A percentile compares a stretch with the other conserved stretches of the same genome.
These are phyloP conservation scores for Orchesella flavescens DNA, from an alignment of 2,888 invertebrate species.

Conservation along the genomic window DNA sequence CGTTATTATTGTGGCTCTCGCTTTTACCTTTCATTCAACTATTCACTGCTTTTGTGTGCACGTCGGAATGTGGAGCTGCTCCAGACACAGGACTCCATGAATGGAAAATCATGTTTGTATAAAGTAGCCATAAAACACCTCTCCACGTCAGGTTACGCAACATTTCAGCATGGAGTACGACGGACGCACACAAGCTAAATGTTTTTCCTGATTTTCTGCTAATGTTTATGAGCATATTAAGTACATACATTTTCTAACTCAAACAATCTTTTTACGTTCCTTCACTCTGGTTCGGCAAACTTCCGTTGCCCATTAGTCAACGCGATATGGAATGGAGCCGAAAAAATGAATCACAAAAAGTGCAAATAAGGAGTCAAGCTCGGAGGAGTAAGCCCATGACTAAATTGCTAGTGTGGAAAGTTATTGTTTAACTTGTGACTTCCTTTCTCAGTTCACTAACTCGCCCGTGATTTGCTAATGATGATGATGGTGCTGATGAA, in stretches of 20 bases:
- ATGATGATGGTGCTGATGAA: slow-evolving; percentile 8
- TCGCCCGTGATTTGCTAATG: slow-evolving; percentile 1
- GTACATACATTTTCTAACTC: slow-evolving; percentile 1
- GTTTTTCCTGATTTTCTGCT: slow-evolving; percentile 8
- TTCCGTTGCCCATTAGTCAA: background rate
- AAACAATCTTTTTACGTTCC: slow-evolving; percentile 34
- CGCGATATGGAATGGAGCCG: slow-evolving; percentile 33
- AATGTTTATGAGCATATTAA: background rate
- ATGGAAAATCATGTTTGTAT: slow-evolving; percentile 42
- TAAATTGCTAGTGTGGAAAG: slow-evolving; percentile 12
- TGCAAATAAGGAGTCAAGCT: slow-evolving; percentile 1
- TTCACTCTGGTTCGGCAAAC: background rate
- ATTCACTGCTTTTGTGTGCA: background rate
- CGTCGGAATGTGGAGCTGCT: background rate
- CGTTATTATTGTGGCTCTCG: slow-evolving; percentile 37
- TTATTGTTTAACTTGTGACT: slow-evolving; percentile 36
- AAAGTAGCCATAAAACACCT: slow-evolving; percentile 52
- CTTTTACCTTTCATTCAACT: slow-evolving; percentile 3
- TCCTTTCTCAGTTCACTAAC: slow-evolving; percentile 25
- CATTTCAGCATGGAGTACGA: slow-evolving; percentile 34
- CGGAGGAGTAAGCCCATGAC: background rate
- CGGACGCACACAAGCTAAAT: slow-evolving; percentile 1
- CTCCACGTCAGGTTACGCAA: slow-evolving; percentile 36
- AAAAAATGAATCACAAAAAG: slow-evolving; percentile 5
- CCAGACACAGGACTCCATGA: slow-evolving; percentile 11